phyloP scores from a whole-genome alignment of 1,140 invertebrate species.

The Chelonus insularis region DNA sequence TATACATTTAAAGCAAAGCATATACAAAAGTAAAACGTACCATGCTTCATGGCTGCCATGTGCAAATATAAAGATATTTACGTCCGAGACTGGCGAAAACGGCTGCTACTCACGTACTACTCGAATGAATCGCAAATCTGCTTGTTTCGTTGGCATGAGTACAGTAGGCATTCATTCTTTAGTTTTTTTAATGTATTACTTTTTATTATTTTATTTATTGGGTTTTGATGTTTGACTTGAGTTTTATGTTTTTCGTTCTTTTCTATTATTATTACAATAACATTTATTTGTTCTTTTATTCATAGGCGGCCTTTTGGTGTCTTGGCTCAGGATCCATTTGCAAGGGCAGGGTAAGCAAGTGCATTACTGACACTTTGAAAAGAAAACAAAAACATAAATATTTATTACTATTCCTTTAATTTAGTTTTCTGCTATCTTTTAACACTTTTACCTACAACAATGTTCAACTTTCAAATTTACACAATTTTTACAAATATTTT shows the following conservation, averaged over 20 bases:
- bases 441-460: too few species aligned
- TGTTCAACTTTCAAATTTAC: too few species aligned
- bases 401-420: conserved; percentile 12
- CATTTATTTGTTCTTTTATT: conserved; percentile 1
- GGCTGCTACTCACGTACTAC: conserved; percentile 55
- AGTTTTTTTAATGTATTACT: conserved; percentile 41
- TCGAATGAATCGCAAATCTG: conserved; percentile 53
- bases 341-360: conserved; percentile 51
- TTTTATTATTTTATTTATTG: conserved; percentile 12
- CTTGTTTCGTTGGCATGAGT: conserved; percentile 51
- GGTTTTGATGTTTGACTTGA: conserved; percentile 8
- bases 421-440: too few species aligned
- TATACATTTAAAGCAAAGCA: conserved; percentile 46
- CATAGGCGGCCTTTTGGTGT: conserved; percentile 45
- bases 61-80: conserved; percentile 55
- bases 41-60: conserved; percentile 63
- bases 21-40: conserved; percentile 53
- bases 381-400: conserved; percentile 43
- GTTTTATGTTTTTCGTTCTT: conserved; percentile 3
- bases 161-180: conserved; percentile 58
- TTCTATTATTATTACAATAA: not conserved
- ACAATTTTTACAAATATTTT: too few species aligned
- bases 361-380: conserved; percentile 52
- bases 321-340: conserved; percentile 55
- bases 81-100: conserved; percentile 48